Conservation (phyloP, 2,888 invertebrate genomes). For the Griposia aprilina region DNA sequence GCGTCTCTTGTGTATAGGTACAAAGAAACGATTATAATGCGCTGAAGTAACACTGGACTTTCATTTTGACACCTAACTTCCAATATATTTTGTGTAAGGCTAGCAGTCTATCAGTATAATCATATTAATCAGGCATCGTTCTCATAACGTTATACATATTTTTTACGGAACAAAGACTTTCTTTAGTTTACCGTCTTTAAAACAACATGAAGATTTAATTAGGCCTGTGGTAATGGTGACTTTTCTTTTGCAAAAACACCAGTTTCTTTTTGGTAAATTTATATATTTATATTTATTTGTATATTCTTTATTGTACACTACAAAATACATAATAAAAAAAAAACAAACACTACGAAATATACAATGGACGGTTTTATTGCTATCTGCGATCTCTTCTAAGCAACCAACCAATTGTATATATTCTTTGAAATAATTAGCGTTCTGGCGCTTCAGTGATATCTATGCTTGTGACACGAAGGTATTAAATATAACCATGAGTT, state of each 20-base stretch:
- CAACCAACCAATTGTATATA: too few species aligned
- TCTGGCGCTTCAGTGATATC: neutral
- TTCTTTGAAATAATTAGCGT: neutral
- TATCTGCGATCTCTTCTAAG: too few species aligned
- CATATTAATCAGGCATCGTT: neutral
- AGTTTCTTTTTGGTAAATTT: too few species aligned
- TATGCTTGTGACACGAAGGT: neutral
- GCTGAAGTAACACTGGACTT: conserved; percentile 79
- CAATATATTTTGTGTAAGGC: neutral
- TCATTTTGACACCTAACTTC: conserved; percentile 62
- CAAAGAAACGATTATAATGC: conserved; percentile 90
- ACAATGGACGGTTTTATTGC: too few species aligned
- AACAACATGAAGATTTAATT: neutral
- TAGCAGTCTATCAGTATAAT: neutral
- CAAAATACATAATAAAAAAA: too few species aligned
- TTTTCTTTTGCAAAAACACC: neutral
- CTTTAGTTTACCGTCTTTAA: neutral
- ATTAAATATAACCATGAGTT: neutral
- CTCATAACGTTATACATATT: neutral
- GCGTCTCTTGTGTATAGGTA: conserved; percentile 86
- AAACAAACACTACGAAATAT: too few species aligned
- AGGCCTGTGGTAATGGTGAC: neutral
- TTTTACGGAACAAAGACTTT: neutral
- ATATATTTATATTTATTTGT: too few species aligned
- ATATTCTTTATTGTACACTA: too few species aligned